phyloP scores from a whole-genome alignment of 2,888 invertebrate genomes.

The Heliconius hortense region DNA sequence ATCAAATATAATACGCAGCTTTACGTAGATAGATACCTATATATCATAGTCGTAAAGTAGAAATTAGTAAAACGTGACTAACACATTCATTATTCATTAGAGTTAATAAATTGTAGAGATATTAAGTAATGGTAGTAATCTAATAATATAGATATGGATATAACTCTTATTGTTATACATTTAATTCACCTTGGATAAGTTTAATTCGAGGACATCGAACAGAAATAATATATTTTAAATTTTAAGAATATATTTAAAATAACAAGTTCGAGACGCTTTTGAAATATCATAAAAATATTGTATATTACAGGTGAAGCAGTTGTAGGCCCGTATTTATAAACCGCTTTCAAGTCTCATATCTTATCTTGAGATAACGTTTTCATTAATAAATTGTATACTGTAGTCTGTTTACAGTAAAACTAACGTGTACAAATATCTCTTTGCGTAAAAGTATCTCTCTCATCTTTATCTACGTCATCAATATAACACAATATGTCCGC shows the following conservation, averaged over 20 bases:
- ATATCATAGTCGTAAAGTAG: constrained; percentile 40
- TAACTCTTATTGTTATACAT: constrained; percentile 29
- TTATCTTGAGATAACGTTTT: too few species aligned
- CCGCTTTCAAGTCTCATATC: too few species aligned
- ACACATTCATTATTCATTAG: constrained; percentile 42
- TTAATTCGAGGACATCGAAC: constrained; percentile 10
- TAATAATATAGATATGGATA: constrained; percentile 30
- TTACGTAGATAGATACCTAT: constrained; percentile 25
- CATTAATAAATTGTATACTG: neutral
- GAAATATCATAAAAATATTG: neutral
- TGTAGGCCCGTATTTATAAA: neutral
- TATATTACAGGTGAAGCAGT: neutral
- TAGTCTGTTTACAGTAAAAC: neutral
- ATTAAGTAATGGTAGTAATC: constrained; percentile 32
- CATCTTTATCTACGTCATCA: neutral
- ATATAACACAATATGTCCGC: constrained; percentile 75
- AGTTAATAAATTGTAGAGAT: constrained; percentile 40
- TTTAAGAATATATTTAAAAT: neutral
- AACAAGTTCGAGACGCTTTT: neutral
- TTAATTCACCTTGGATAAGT: constrained; percentile 14
- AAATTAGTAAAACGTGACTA: constrained; percentile 41
- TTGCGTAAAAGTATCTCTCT: neutral
- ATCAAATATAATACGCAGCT: constrained; percentile 35
- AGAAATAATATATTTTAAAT: neutral
- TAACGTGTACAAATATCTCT: neutral